A percentile compares a stretch with the other conserved stretches of the same genome.
phyloP scores from a whole-genome alignment of 2,113 vertebrate species.

The Phalacrocorax carbo region DNA sequence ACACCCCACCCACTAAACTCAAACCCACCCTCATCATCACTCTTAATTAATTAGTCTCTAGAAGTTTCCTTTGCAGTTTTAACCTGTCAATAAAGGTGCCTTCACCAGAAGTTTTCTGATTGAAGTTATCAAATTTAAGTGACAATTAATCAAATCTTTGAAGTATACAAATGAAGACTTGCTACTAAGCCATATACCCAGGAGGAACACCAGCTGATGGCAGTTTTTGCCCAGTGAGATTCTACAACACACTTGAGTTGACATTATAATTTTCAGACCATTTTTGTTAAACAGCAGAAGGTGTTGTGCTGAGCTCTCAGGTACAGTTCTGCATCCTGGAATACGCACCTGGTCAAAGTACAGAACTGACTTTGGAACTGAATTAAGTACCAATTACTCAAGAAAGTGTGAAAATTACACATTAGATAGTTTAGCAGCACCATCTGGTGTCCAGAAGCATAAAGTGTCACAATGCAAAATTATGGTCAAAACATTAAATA shows the following conservation, averaged over 20 bases:
- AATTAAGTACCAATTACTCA: background rate
- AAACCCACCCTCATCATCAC: background rate
- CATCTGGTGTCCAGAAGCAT: constrained; percentile 52
- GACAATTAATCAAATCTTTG: background rate
- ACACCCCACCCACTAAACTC: too few relatives aligned
- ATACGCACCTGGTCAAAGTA: background rate
- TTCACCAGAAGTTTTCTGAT: background rate
- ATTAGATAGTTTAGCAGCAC: constrained; percentile 35
- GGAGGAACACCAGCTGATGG: background rate
- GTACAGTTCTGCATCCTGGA: background rate
- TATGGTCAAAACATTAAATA: background rate
- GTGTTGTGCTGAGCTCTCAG: background rate
- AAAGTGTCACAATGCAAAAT: background rate
- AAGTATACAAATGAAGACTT: background rate
- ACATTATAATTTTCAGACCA: background rate
- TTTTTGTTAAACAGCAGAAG: background rate
- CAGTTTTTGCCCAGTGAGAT: background rate
- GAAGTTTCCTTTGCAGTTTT: background rate
- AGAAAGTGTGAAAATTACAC: background rate
- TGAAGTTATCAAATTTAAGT: background rate
- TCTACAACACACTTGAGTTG: background rate
- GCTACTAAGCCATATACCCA: too few relatives aligned
- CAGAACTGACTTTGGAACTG: background rate
- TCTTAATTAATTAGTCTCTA: background rate
- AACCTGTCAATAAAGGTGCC: background rate